Evolutionary conservation across 2,113 vertebrate genomes (phyloP), one percentile per base, ranked within the genome.

Genomic region (Prinia subflava): DNA sequence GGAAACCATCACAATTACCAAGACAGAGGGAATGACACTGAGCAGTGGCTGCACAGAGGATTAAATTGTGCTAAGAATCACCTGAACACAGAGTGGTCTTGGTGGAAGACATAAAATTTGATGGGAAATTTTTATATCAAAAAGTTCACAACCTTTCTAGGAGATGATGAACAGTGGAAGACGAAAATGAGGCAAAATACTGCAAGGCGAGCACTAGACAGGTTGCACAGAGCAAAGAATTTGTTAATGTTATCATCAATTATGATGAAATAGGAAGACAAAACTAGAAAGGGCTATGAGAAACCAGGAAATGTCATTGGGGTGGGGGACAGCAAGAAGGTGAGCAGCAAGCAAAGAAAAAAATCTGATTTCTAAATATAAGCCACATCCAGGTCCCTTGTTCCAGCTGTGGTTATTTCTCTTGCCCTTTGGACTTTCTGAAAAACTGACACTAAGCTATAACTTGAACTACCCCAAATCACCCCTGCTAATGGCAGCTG

Each of bases 361-460:
- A 55, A 42, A 44, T 25, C 47, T 19, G 13, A 24, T 82, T 81
- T 68, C 73, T 90, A 31, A 68, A 53, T 52, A 75, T 56, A 85
- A 90, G 71, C 13, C 24, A 9, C 3, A 83, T 37, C 53, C 57
- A 49, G 6, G 17, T 83, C 49, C 44, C n/a, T 79, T 4, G 0
- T 46, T 75, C 25, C 42, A 87, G 78, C 39, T 85, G n/a, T 39
- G 81, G 47, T 71, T 27, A 46, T 76, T 78, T 82, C 62, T 85
- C 77, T 76, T 80, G 70, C 74, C 74, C 78, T 95, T 92, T 70
- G 62, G 60, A 79, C 46, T 79, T 87, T 76, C 11, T 69, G 31
- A 31, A 92, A 82, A 76, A 57, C 70, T 75, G 69, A 56, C 41
- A 56, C 39, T 31, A 11, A 27, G 49, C 67, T 90, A 1, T 80